Evolutionary conservation across 2,797 vertebrate genomes (phyloP).

Genomic region (Poeciliopsis turneri): DNA sequence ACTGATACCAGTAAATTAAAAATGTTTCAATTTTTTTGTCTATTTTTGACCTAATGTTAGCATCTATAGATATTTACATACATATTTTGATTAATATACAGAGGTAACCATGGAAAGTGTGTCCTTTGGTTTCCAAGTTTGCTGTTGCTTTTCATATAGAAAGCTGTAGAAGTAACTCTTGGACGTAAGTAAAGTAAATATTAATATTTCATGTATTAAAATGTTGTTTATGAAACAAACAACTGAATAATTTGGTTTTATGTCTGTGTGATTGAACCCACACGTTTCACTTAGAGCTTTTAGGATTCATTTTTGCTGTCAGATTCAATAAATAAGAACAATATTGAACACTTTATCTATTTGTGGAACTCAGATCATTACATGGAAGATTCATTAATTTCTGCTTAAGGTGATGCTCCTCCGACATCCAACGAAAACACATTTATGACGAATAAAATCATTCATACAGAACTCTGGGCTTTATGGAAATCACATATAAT

Average conservation of each 20-base stretch:
- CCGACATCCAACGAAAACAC: not conserved
- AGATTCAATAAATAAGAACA: not conserved
- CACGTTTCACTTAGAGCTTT: not conserved
- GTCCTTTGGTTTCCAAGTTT: not conserved
- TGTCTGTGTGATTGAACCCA: not conserved
- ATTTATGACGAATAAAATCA: not conserved
- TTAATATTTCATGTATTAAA: not conserved
- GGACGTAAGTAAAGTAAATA: not conserved
- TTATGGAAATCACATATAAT: not conserved
- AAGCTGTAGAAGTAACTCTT: not conserved
- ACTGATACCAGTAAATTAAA: not conserved
- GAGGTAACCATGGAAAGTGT: not conserved
- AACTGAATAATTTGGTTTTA: not conserved
- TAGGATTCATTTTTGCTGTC: not conserved
- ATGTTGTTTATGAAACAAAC: not conserved
- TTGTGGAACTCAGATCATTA: not conserved
- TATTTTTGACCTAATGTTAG: not conserved
- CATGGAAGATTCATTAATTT: not conserved
- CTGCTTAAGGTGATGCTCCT: not conserved
- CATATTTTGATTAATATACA: not conserved
- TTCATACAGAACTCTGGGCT: not conserved
- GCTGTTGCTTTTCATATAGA: not conserved
- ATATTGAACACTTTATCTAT: not conserved
- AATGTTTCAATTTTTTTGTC: not conserved
- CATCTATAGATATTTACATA: too few relatives aligned